Conservation (phyloP, 2,113 vertebrate genomes). For the Actenoides lindsayi region DNA sequence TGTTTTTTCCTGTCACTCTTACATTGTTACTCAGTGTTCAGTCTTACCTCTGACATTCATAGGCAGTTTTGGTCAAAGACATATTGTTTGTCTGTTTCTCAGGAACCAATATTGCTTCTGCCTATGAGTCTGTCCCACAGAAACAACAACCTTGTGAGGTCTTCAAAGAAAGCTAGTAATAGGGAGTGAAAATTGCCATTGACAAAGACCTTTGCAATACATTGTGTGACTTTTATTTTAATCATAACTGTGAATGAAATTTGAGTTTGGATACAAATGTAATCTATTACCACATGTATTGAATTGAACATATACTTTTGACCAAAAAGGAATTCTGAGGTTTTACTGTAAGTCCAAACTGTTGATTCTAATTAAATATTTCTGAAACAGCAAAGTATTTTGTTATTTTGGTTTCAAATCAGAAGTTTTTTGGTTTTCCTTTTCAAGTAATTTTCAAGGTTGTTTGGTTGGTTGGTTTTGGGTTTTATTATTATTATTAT, state of each 20-base stretch:
- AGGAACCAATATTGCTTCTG: neutral
- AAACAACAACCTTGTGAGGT: neutral
- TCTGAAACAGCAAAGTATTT: neutral
- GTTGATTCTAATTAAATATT: neutral
- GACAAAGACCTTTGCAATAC: neutral
- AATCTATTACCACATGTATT: neutral
- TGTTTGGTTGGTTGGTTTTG: neutral
- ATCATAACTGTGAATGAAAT: neutral
- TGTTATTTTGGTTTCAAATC: neutral
- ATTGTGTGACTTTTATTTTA: neutral
- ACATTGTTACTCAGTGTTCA: neutral
- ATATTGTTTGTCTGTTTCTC: neutral
- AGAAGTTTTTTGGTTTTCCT: neutral
- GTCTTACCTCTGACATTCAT: neutral
- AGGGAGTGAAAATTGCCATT: neutral
- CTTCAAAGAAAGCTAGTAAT: neutral
- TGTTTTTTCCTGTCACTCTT: neutral
- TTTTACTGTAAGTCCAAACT: neutral
- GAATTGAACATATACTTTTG: neutral
- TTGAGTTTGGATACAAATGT: neutral
- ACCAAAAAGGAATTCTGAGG: neutral
- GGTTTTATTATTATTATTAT: no score
- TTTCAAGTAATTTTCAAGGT: neutral
- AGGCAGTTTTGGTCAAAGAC: neutral
- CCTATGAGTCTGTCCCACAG: neutral